A percentile compares a stretch with the other conserved stretches of the same genome.
Conservation (phyloP, 2,797 vertebrate genomes). For the Columba guinea region DNA sequence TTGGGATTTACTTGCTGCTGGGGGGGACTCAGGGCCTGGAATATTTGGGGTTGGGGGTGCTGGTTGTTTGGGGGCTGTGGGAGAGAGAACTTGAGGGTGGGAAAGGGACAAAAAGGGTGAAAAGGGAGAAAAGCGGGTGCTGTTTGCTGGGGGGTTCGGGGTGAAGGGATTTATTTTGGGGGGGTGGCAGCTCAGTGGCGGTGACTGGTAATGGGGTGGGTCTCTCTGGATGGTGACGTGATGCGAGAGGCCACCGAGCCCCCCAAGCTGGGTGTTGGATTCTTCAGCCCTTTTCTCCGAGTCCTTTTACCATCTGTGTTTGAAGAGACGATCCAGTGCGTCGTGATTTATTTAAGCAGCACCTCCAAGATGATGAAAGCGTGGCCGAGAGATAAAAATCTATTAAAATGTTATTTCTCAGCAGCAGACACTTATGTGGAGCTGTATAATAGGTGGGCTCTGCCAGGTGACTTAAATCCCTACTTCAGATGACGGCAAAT, state of each 20-base stretch:
- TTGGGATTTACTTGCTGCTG: not conserved
- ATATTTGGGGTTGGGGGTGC: not conserved
- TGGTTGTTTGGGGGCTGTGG: not conserved
- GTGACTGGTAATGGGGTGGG: not conserved
- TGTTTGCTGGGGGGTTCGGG: not conserved
- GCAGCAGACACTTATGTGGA: not conserved
- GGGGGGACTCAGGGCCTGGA: no score
- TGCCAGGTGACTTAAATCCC: not conserved
- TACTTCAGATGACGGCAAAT: not conserved
- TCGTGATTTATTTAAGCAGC: not conserved
- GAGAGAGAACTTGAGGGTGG: not conserved
- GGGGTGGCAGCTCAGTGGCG: not conserved
- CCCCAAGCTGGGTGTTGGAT: not conserved
- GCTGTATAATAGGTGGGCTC: not conserved
- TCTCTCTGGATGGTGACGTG: not conserved
- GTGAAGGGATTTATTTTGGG: not conserved
- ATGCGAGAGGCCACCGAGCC: fast-evolving
- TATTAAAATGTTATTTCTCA: not conserved
- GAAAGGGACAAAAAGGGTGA: no score
- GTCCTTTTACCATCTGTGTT: not conserved
- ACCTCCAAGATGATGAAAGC: not conserved
- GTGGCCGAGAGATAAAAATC: no score
- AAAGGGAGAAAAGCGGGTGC: not conserved
- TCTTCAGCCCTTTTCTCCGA: not conserved
- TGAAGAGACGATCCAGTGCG: fast-evolving